Percentiles rank a stretch among this genome's conserved stretches.
phyloP scores from a whole-genome alignment of 2,888 invertebrate genomes.

The Scrobipalpa costella region DNA sequence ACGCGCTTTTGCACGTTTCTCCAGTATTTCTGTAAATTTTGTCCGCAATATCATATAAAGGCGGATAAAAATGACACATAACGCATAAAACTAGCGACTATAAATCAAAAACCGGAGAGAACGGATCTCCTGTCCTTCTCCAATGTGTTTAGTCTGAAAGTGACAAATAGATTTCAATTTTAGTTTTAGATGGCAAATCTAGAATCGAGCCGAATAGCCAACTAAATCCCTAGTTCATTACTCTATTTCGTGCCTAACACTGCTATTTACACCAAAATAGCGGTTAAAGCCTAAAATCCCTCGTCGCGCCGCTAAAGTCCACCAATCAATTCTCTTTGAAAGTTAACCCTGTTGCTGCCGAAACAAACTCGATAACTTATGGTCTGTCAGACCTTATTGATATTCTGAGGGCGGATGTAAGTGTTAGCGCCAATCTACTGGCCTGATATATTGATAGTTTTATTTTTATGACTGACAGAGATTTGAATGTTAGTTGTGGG shows the following conservation, averaged over 20 bases:
- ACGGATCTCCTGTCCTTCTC: too few species aligned
- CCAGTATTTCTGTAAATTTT: too few species aligned
- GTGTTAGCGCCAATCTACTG: conserved; percentile 42
- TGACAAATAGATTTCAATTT: too few species aligned
- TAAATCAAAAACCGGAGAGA: too few species aligned
- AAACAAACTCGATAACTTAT: conserved; percentile 54
- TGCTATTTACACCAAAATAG: background rate
- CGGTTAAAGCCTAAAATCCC: conserved; percentile 14
- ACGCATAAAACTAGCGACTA: too few species aligned
- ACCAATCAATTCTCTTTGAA: conserved; percentile 38
- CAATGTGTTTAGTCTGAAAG: too few species aligned
- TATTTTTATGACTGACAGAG: conserved; percentile 7
- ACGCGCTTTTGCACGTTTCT: too few species aligned
- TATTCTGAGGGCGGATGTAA: conserved; percentile 52
- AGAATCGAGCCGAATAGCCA: too few species aligned
- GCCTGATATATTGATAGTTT: conserved; percentile 16
- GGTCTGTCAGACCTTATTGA: conserved; percentile 47
- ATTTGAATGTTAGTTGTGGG: background rate
- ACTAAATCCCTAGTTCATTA: background rate
- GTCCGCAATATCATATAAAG: too few species aligned
- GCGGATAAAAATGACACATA: too few species aligned
- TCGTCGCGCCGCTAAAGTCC: conserved; percentile 29
- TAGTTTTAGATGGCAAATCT: too few species aligned
- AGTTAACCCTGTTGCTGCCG: conserved; percentile 31
- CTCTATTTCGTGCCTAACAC: background rate